Base-by-base conservation (phyloP, 2,888 invertebrate species). In the Gibbula magus region DNA sequence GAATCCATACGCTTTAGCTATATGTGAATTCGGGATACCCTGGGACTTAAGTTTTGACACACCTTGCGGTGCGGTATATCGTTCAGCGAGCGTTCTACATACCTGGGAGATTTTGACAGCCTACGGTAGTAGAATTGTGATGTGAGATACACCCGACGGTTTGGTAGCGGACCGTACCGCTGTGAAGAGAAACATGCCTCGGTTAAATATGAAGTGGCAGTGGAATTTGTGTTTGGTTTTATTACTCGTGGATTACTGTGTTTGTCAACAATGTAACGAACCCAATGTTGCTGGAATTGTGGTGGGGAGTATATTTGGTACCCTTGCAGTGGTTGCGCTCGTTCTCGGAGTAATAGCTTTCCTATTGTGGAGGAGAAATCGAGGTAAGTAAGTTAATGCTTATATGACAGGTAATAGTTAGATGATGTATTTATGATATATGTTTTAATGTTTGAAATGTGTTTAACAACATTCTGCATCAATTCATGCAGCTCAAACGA, bases 271-370 rank as follows among this genome's bases (percentile, higher is more conserved):
- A 29, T 75, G 75, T 32, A 32, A 53, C 35, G 29, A 75, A 20
- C 75, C 75, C 25, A 54, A 79, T 66, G 75, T 79, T 29, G 79
- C 79, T 7, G 79, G 67, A 35, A 70, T 79, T 18, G 79, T 75
- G 29, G 79, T 79, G 29, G 79, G 70, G 16, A 79, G 75, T 75
- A 52, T 79, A 8, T 75, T 79, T 75, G 79, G 79, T 54, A 79
- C 79, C 20, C 52, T 79, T 16, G 79, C 75, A 13, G 79, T 79
- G 5, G 79, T 79, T 0, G 54, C 74, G 10, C 75, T 79, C 0
- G 67, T 79, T 39, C 29, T 61, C 8, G 79, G 79, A 56, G 45
- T 79, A 29, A 29, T 79, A 29, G 74, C 35, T 39, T 79, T 79
- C 52, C 29, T 79, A 25, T 66, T 79, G 16, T 79, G 79, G 79